phyloP scores from a whole-genome alignment of 1,140 invertebrate genomes.

The Drosophila willistoni region DNA sequence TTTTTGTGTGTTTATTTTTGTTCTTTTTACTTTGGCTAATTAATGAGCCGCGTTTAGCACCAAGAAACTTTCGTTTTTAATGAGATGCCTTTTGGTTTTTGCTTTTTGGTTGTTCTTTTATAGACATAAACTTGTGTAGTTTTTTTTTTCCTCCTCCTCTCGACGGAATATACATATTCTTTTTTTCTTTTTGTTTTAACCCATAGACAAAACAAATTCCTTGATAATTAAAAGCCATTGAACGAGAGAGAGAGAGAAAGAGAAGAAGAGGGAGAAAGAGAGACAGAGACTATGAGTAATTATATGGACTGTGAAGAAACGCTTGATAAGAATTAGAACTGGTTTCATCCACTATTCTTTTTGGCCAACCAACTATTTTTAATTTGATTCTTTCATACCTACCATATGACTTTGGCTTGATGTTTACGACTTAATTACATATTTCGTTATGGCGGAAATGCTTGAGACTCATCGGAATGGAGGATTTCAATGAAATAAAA shows the following conservation, averaged over 20 bases:
- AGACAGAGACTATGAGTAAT: constrained; percentile 61
- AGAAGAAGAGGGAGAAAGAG: constrained; percentile 19
- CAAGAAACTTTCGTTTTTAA: constrained; percentile 77
- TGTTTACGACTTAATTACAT: constrained; percentile 65
- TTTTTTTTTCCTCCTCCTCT: not conserved
- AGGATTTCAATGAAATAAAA: constrained; percentile 44
- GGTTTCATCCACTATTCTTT: constrained; percentile 44
- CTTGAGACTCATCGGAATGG: constrained; percentile 33
- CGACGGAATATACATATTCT: constrained; percentile 10
- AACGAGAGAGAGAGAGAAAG: constrained; percentile 36
- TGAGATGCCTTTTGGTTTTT: constrained; percentile 51
- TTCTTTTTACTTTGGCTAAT: constrained; percentile 47
- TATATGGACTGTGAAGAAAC: constrained; percentile 70
- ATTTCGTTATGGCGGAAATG: constrained; percentile 65
- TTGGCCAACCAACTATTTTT: constrained; percentile 27
- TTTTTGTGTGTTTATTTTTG: constrained; percentile 3
- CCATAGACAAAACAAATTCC: constrained; percentile 48
- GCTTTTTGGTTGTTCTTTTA: constrained; percentile 1
- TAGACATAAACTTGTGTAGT: constrained; percentile 7
- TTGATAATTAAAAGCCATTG: constrained; percentile 72
- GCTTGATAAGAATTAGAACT: constrained; percentile 78
- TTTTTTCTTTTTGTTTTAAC: constrained; percentile 42
- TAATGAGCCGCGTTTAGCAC: constrained; percentile 56
- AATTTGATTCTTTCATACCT: constrained; percentile 24
- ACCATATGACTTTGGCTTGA: constrained; percentile 61